A percentile compares a stretch with the other conserved stretches of the same genome.
These are phyloP conservation scores for Osmoderma eremita DNA, from an alignment of 2,888 invertebrate genomes.

Conservation along the genomic window DNA sequence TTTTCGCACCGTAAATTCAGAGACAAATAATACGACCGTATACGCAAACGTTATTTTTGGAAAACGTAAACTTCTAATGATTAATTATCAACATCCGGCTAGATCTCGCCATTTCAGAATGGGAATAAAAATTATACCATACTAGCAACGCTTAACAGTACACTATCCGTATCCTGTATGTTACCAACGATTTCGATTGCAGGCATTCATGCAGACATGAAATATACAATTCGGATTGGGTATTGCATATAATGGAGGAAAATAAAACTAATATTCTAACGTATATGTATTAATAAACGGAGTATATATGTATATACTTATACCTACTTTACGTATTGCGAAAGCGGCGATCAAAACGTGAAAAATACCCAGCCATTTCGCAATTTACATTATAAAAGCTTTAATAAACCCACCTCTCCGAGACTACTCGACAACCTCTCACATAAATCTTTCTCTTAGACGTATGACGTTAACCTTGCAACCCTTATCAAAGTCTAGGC, in stretches of 20 bases:
- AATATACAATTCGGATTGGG: too few relatives aligned
- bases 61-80: not conserved
- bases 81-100: constrained; percentile 9
- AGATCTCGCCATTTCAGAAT: not conserved
- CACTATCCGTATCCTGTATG: too few relatives aligned
- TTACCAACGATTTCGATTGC: too few relatives aligned
- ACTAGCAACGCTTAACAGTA: too few relatives aligned
- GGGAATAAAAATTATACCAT: not conserved
- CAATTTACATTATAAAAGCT: constrained; percentile 52
- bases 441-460: constrained; percentile 47
- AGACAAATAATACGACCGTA: not conserved
- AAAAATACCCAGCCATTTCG: constrained; percentile 40
- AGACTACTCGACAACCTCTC: constrained; percentile 35
- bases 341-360: constrained; percentile 5
- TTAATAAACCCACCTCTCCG: constrained; percentile 49
- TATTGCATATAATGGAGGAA: too few relatives aligned
- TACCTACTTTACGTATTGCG: constrained; percentile 21
- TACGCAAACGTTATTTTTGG: not conserved
- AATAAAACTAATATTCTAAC: not conserved
- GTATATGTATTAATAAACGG: constrained; percentile 27
- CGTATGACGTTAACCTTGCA: constrained; percentile 49
- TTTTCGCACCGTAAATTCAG: not conserved
- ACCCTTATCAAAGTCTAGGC: constrained; percentile 50
- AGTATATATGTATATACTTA: too few relatives aligned
- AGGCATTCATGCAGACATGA: too few relatives aligned